Conservation (phyloP, 2,888 invertebrate species). For the Tineola bisselliella region DNA sequence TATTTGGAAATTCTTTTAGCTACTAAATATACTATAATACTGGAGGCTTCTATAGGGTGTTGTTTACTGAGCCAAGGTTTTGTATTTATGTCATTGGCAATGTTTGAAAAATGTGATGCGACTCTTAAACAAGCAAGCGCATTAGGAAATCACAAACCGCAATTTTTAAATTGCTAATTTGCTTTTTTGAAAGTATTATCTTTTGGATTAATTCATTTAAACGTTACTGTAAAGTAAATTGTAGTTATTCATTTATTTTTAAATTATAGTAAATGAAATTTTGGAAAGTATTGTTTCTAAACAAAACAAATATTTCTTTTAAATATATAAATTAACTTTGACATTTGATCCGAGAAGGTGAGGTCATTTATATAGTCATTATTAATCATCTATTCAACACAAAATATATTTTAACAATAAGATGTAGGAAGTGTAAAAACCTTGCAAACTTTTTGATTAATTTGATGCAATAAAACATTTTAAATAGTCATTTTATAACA, state of each 20-base stretch:
- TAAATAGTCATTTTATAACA: too few relatives aligned
- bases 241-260: too few relatives aligned
- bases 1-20: too few relatives aligned
- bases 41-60: neutral
- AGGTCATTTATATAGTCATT: neutral
- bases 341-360: neutral
- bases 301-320: neutral
- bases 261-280: too few relatives aligned
- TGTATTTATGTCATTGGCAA: neutral
- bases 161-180: neutral
- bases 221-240: too few relatives aligned
- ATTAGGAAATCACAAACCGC: neutral
- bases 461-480: too few relatives aligned
- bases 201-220: too few relatives aligned
- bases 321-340: slow-evolving; percentile 3
- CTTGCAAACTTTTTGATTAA: neutral
- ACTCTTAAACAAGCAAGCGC: neutral
- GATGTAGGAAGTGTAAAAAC: slow-evolving; percentile 4
- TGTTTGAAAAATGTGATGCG: neutral
- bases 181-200: neutral
- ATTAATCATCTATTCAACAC: slow-evolving; percentile 8
- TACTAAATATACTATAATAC: too few relatives aligned
- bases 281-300: neutral
- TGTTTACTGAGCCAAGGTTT: neutral
- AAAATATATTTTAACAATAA: slow-evolving; percentile 1